Evolutionary conservation across 2,888 invertebrate species (phyloP).

Genomic region (Pyrrhia umbra): DNA sequence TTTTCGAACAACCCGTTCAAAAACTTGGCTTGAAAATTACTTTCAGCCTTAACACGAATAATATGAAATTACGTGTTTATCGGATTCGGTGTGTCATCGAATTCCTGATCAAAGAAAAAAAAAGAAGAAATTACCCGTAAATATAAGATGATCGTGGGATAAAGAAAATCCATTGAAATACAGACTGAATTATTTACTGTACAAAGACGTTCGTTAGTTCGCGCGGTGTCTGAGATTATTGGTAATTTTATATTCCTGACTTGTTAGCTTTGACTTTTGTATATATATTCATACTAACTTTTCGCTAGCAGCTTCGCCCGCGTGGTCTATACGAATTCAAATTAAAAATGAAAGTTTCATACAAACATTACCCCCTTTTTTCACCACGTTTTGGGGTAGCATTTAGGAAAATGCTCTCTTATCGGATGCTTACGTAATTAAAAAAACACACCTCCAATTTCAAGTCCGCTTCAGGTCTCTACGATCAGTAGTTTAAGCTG

Average conservation of each 20-base stretch:
- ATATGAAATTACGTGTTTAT: slow-evolving; percentile 34
- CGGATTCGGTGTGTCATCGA: slow-evolving; percentile 2
- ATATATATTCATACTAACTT: no score
- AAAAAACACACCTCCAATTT: no score
- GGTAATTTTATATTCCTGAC: slow-evolving; percentile 12
- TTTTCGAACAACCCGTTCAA: no score
- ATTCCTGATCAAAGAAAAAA: slow-evolving; percentile 16
- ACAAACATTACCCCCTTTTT: no score
- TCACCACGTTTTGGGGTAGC: no score
- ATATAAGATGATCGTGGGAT: slow-evolving; percentile 20
- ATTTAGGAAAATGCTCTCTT: no score
- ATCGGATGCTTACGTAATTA: no score
- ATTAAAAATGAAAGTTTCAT: no score
- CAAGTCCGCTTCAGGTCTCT: no score
- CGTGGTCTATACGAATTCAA: no score
- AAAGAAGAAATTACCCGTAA: slow-evolving; percentile 7
- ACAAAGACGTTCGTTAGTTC: slow-evolving; percentile 46
- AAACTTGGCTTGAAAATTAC: background rate
- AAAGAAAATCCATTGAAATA: slow-evolving; percentile 26
- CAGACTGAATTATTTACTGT: slow-evolving; percentile 17
- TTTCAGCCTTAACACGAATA: slow-evolving; percentile 8
- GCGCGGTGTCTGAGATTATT: slow-evolving; percentile 15
- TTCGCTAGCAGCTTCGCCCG: no score
- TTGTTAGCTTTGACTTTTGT: background rate
- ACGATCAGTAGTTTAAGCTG: no score